phyloP scores from a whole-genome alignment of 2,113 vertebrate species.

The Gopherus evgoodei region DNA sequence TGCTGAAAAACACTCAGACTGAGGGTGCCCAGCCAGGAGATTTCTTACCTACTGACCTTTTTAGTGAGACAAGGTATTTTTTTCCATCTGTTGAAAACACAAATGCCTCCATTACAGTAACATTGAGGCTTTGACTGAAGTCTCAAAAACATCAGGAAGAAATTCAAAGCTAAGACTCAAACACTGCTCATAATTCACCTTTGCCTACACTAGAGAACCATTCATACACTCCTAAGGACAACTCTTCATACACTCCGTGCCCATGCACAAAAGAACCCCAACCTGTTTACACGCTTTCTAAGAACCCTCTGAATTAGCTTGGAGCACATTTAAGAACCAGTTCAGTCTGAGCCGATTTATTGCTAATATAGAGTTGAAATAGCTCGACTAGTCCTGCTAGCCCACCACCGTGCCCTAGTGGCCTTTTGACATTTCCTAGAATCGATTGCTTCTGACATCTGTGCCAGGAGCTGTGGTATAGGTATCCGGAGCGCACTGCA shows the following conservation, averaged over 20 bases:
- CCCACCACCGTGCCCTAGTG: accelerated
- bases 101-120: background rate
- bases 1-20: background rate
- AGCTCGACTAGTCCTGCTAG: background rate
- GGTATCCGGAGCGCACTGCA: background rate
- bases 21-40: background rate
- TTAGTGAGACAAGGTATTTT: background rate
- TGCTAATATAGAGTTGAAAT: background rate
- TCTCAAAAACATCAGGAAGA: background rate
- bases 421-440: background rate
- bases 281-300: background rate
- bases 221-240: background rate
- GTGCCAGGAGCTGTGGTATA: background rate
- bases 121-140: background rate
- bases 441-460: background rate
- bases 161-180: background rate
- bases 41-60: background rate
- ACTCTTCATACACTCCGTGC: background rate
- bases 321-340: accelerated
- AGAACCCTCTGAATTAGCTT: background rate
- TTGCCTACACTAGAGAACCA: background rate
- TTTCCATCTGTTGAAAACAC: background rate
- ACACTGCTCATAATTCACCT: background rate
- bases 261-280: background rate
- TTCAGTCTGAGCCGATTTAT: background rate